Percentiles rank a stretch among this genome's conserved stretches.
Evolutionary conservation across 1,140 invertebrate genomes (phyloP).

Genomic region (Microplitis mediator): DNA sequence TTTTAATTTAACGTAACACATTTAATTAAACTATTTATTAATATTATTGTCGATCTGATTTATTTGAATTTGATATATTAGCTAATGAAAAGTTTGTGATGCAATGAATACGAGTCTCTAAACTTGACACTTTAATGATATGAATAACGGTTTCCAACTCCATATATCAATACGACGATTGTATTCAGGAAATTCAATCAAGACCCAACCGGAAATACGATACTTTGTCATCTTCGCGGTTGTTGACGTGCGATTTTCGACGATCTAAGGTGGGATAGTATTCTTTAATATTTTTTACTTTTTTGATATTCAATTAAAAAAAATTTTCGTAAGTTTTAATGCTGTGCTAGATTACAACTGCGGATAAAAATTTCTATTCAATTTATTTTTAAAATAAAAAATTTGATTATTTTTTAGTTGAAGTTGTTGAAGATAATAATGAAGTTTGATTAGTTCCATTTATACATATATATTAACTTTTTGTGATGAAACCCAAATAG

Average conservation of each 20-base stretch:
- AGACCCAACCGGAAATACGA: not conserved
- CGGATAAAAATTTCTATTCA: too few relatives aligned
- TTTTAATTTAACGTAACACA: not conserved
- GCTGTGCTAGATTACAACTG: too few relatives aligned
- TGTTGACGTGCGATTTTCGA: conserved; percentile 2
- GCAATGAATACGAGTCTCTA: not conserved
- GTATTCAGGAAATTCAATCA: conserved; percentile 3
- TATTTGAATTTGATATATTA: not conserved
- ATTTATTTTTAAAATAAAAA: too few relatives aligned
- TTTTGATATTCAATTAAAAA: not conserved
- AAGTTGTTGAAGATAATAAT: too few relatives aligned
- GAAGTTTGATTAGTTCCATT: too few relatives aligned
- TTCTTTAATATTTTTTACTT: not conserved
- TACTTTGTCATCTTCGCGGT: conserved; percentile 6
- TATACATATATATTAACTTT: too few relatives aligned
- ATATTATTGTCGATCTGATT: not conserved
- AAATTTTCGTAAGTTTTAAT: too few relatives aligned
- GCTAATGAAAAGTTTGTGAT: too few relatives aligned
- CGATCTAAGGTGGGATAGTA: not conserved
- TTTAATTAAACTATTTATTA: not conserved
- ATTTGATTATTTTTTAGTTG: too few relatives aligned
- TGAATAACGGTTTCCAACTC: conserved; percentile 11
- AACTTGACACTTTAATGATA: not conserved
- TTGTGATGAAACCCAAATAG: too few relatives aligned
- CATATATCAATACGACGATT: not conserved